Evolutionary conservation across 2,113 vertebrate species (phyloP), one percentile per base, ranked within the genome.

Genomic region (Scolopax mira): DNA sequence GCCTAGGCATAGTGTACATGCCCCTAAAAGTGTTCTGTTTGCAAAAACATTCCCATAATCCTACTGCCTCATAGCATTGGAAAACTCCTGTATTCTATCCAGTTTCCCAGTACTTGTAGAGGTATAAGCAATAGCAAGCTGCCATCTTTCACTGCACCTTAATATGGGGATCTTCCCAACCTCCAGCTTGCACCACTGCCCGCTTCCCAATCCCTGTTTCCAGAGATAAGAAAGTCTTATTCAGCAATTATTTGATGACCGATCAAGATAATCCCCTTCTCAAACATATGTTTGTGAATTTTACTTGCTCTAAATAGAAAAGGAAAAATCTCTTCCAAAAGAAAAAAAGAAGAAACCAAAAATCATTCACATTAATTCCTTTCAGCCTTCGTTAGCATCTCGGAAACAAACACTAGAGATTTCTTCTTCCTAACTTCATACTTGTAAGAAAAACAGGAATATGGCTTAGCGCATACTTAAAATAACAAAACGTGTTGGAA

Each of bases 1-100:
- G 54, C 0, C 0, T 8, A 37, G 58, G 37, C 11, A 12, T 11
- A 25, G 25, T 0, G 9, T 42, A 54, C 3, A 0, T 12, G 16
- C 39, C 42, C 33, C 14, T 69, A 28, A 58, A 51, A 13, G 41
- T 4, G 0, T 16, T 51, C 19, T 61, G 28, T 60, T 72, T 46
- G 42, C 55, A 79, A 86, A 85, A 81, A 19, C 18, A 33, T 74
- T 44, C 33, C 28, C 39, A 27, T 78, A 48, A 25, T 72, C 51
- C 54, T n/a, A 19, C 41, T 28, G n/a, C 51, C n/a, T 74, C 42
- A 51, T 3, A 42, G 42, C 41, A 41, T 1, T 30, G 57, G 21
- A 75, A 92, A 79, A 35, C 30, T 58, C 31, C 25, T 66, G 10
- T 39, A 51, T 30, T 60, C 54, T 54, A 79, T 1, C 14, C 30